These are phyloP conservation scores for Zaprionus inermis DNA, from an alignment of 1,140 invertebrate genomes.

Conservation along the genomic window DNA sequence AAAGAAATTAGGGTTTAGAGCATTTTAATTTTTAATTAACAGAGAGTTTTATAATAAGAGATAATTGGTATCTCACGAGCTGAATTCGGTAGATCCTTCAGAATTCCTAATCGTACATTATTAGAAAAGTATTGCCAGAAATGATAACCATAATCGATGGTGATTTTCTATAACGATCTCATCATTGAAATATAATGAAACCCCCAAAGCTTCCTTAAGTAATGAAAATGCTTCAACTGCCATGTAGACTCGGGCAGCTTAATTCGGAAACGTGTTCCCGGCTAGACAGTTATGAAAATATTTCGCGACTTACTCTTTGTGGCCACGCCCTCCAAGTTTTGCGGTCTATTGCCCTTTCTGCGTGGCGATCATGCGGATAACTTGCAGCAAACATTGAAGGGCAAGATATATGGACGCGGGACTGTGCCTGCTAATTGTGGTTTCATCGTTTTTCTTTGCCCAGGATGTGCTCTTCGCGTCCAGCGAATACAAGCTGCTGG, in stretches of 20 bases:
- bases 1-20: no score
- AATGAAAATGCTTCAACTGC: background rate
- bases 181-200: conserved; percentile 6
- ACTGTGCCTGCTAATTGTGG: conserved; percentile 32
- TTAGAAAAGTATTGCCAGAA: background rate
- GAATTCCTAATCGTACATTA: no score
- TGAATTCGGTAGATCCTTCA: no score
- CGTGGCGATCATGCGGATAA: conserved; percentile 35
- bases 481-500: conserved; percentile 51
- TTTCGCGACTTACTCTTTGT: conserved; percentile 42
- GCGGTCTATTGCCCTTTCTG: conserved; percentile 53
- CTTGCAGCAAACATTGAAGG: conserved; percentile 28
- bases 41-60: no score
- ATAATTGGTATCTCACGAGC: no score
- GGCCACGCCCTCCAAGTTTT: conserved; percentile 44
- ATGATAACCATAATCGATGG: background rate
- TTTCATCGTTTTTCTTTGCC: conserved; percentile 37
- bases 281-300: conserved; percentile 48
- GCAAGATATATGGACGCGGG: conserved; percentile 47
- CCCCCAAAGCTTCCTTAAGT: background rate
- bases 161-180: conserved; percentile 10
- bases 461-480: conserved; percentile 59
- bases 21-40: no score
- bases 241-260: background rate
- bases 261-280: background rate